phyloP scores from a whole-genome alignment of 2,797 vertebrate species.

The Lagorchestes hirsutus region DNA sequence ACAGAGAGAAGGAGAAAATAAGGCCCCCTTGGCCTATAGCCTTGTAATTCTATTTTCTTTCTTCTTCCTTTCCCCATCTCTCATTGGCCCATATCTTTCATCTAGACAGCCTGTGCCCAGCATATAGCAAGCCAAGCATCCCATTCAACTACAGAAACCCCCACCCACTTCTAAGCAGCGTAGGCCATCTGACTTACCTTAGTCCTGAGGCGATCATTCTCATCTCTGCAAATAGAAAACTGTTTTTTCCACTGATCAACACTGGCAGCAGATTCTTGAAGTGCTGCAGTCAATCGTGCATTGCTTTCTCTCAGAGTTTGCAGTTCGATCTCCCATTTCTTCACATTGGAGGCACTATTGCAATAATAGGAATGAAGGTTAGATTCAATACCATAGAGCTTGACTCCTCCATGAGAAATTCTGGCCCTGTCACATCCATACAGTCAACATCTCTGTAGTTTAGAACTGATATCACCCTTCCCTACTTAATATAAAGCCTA shows the following conservation, averaged over 20 bases:
- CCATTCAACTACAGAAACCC: no score
- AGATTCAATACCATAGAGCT: not conserved
- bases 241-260: constrained; percentile 97
- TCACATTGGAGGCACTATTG: constrained; percentile 91
- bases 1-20: no score
- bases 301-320: constrained; percentile 96
- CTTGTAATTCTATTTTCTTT: not conserved
- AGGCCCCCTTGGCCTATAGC: not conserved
- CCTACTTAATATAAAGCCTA: not conserved
- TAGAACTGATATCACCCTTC: not conserved
- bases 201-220: constrained; percentile 92
- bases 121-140: not conserved
- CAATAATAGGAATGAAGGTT: not conserved
- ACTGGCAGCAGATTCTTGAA: constrained; percentile 94
- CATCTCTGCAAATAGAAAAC: constrained; percentile 92
- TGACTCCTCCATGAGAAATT: not conserved
- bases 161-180: accelerated
- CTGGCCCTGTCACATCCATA: not conserved
- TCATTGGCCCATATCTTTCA: not conserved
- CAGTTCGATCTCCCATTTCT: constrained; percentile 96
- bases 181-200: constrained; percentile 87
- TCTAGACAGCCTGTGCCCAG: not conserved
- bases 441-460: not conserved
- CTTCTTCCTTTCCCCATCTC: not conserved
- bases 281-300: constrained; percentile 90